phyloP scores from a whole-genome alignment of 1,140 invertebrate species.

The Oedothorax gibbosus region DNA sequence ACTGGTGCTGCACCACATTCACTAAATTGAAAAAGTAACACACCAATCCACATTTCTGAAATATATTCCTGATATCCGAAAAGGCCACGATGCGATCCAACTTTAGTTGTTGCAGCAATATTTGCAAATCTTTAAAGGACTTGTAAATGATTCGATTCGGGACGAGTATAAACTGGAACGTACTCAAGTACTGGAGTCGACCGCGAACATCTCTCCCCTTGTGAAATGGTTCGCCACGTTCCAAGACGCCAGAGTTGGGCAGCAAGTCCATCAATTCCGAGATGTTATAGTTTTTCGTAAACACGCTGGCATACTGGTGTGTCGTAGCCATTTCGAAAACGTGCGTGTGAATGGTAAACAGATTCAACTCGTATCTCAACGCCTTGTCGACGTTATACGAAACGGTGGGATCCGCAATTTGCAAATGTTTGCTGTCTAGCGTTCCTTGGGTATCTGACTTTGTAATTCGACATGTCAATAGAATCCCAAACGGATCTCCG shows the following conservation, averaged over 20 bases:
- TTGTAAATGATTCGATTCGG: background rate
- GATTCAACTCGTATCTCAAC: background rate
- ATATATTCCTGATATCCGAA: background rate
- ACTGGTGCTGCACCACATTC: background rate
- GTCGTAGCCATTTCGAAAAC: background rate
- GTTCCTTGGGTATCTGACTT: background rate
- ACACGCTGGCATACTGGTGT: background rate
- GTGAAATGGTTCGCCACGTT: background rate
- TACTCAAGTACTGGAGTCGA: background rate
- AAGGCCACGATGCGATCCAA: background rate
- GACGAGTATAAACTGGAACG: background rate
- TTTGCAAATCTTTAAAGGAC: background rate
- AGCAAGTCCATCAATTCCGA: background rate
- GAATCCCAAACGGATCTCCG: background rate
- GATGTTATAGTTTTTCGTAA: background rate
- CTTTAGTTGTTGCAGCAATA: background rate
- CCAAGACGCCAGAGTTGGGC: background rate
- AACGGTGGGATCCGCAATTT: background rate
- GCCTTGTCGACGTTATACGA: background rate
- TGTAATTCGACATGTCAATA: background rate
- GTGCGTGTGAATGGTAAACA: background rate
- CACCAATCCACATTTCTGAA: background rate
- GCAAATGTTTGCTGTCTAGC: background rate
- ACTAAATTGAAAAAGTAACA: background rate
- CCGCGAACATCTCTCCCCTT: background rate